Evolutionary conservation across 2,797 vertebrate genomes (phyloP), one percentile per base, ranked within the genome.

Genomic region (Hapalemur alaotrensis): DNA sequence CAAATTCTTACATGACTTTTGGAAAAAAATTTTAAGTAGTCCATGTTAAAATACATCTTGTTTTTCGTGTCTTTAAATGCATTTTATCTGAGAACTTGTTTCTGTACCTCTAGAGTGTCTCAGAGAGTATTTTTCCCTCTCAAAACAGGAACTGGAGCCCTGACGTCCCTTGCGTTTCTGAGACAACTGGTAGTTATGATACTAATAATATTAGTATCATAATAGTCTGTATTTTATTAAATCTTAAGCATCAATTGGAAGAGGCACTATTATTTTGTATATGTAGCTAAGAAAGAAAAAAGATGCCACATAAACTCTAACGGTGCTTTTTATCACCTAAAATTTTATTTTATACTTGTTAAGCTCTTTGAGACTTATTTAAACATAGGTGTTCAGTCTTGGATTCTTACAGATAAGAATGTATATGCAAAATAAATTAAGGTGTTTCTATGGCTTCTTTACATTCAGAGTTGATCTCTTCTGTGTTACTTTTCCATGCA

Each of bases 211-310:
- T 65, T 65, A 65, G 59, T 65, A 17, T 65, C 30, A 65, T 65
- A 65, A n/a, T n/a, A 63, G 79, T 78, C 80, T 87, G 1, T 79
- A 38, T 82, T 87, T 85, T 93, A 89, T 80, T 86, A 57, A 87
- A 46, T 91, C 67, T 67, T 69, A 38, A 18, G 43, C 32, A 59
- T 81, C 32, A 57, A 14, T 78, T 75, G 9, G 78, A 78, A 93
- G 67, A 81, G 9, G 23, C 18, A 61, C 17, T 89, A 18, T 75
- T 84, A 32, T 84, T 91, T 88, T 93, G 48, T 63, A 79, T 43
- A 61, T 48, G 43, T 50, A 35, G 25, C 35, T 80, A 93, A 83
- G 83, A 69, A 82, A 82, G 32, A 84, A 90, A 63, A 41, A 63
- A 91, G 23, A 73, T 93, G 69, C 11, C 30, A 48, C 22, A 25